These are phyloP conservation scores for Teleiodes luculella DNA, from an alignment of 2,888 invertebrate species.

Conservation along the genomic window DNA sequence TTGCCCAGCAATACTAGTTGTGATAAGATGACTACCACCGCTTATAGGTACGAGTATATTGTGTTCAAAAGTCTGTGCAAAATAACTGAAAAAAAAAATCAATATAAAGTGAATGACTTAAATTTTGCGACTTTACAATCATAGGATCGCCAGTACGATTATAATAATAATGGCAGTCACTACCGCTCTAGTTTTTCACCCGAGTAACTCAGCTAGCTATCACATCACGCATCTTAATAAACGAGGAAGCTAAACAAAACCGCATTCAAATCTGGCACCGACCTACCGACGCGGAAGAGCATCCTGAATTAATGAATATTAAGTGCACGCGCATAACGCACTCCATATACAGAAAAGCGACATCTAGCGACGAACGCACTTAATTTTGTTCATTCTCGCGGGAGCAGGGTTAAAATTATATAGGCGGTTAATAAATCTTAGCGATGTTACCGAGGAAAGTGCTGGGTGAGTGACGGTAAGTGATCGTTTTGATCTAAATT, in stretches of 20 bases:
- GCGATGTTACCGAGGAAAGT: background rate
- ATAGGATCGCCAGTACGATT: no score
- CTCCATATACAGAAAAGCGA: conserved; percentile 24
- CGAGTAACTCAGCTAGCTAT: background rate
- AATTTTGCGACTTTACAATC: no score
- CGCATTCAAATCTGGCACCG: conserved; percentile 35
- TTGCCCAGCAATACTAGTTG: no score
- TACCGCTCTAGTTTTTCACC: background rate
- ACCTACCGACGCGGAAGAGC: conserved; percentile 50
- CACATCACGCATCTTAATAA: conserved; percentile 7
- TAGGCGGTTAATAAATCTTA: conserved; percentile 11
- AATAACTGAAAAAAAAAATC: no score
- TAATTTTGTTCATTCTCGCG: conserved; percentile 29
- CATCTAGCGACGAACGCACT: conserved; percentile 45
- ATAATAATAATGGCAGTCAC: background rate
- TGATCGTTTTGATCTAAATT: conserved; percentile 4
- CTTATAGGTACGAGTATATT: no score
- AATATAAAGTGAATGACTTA: no score
- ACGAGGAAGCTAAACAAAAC: conserved; percentile 36
- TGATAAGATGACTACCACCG: no score
- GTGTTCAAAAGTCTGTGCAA: no score
- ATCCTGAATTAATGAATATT: conserved; percentile 68
- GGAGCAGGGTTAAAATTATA: conserved; percentile 21
- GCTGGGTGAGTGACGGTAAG: conserved; percentile 2
- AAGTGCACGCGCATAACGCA: conserved; percentile 49